Percentiles rank a stretch among this genome's conserved stretches.
phyloP scores from a whole-genome alignment of 2,888 invertebrate genomes.

The Tetragonula carbonaria region DNA sequence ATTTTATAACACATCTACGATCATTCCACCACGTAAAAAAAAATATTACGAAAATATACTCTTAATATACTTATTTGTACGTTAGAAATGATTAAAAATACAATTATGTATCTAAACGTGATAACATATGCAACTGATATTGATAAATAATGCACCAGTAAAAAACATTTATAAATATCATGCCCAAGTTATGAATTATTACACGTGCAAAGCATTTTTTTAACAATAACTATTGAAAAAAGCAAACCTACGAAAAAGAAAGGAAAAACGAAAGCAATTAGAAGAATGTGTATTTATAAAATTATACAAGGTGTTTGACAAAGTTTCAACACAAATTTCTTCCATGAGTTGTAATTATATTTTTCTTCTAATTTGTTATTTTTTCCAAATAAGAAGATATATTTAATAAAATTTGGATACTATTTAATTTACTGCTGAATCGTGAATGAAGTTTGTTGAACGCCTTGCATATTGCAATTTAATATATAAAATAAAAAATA shows the following conservation, averaged over 20 bases:
- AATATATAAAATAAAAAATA: constrained; percentile 53
- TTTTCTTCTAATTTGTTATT: not conserved
- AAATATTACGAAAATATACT: not conserved
- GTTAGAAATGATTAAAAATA: not conserved
- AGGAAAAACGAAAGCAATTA: not conserved
- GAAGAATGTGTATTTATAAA: not conserved
- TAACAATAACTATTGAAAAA: not conserved
- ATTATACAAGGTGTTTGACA: not conserved
- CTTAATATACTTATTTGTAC: not conserved
- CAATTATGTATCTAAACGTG: not conserved
- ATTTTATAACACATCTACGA: constrained; percentile 16
- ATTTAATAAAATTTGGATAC: not conserved
- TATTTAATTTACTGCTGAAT: not conserved
- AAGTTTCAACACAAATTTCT: not conserved
- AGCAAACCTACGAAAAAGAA: not conserved
- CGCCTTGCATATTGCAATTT: not conserved
- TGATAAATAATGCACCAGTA: not conserved
- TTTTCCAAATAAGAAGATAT: not conserved
- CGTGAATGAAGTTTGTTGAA: not conserved
- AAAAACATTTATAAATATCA: constrained; percentile 1
- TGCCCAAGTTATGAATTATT: constrained; percentile 11
- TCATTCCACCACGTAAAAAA: not conserved
- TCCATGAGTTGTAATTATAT: not conserved
- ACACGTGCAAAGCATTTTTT: constrained; percentile 40
- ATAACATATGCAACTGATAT: not conserved